Evolutionary conservation across 1,140 invertebrate genomes (phyloP).

Genomic region (Macrostomum lignano): DNA sequence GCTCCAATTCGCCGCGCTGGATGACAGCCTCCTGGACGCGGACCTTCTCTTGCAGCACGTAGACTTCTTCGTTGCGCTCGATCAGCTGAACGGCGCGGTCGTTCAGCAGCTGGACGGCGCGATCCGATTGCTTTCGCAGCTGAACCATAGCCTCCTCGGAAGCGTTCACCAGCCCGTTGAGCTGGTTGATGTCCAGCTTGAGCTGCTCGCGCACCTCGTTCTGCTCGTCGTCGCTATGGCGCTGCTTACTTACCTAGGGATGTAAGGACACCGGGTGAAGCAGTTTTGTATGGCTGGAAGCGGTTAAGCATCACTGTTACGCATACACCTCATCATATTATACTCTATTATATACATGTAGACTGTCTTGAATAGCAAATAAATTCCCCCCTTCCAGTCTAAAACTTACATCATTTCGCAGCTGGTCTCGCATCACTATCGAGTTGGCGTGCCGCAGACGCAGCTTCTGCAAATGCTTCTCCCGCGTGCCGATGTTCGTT

Average conservation of each 20-base stretch:
- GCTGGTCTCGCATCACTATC: conserved; percentile 20
- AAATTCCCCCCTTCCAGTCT: too few relatives aligned
- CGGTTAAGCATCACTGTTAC: too few relatives aligned
- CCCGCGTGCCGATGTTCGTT: conserved; percentile 22
- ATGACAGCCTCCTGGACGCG: conserved; percentile 19
- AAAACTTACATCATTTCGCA: too few relatives aligned
- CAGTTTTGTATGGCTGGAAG: too few relatives aligned
- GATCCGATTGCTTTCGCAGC: conserved; percentile 20
- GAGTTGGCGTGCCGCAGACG: conserved; percentile 18
- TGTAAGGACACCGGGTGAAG: too few relatives aligned
- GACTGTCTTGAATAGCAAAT: too few relatives aligned
- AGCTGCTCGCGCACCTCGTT: conserved; percentile 22
- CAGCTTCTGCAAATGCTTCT: conserved; percentile 22
- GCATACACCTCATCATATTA: too few relatives aligned
- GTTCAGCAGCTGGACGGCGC: conserved; percentile 14
- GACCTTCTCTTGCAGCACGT: conserved; percentile 14
- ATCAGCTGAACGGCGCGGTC: conserved; percentile 23
- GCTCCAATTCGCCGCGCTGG: conserved; percentile 22
- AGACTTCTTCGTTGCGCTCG: conserved; percentile 26
- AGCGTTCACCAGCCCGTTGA: conserved; percentile 26
- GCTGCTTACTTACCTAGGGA: conserved; percentile 25
- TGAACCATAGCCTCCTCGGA: conserved; percentile 24
- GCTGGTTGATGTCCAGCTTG: conserved; percentile 24
- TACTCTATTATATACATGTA: too few relatives aligned
- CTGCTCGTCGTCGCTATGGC: conserved; percentile 19